Evolutionary conservation across 2,888 invertebrate species (phyloP).

Genomic region (Syrphus vitripennis): DNA sequence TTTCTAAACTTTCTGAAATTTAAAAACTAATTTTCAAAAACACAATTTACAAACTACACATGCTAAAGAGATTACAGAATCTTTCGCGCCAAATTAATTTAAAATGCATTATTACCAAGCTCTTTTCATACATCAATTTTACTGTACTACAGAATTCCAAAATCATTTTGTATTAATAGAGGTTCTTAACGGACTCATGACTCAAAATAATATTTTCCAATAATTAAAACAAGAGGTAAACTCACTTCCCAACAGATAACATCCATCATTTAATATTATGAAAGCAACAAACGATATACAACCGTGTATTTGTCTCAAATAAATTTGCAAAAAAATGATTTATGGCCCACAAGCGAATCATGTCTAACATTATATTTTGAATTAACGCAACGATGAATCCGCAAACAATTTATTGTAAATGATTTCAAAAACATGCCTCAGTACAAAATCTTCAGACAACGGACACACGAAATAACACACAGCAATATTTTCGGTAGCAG

Average conservation of each 20-base stretch:
- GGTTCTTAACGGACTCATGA: too few species aligned
- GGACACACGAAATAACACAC: neutral
- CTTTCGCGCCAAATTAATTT: too few species aligned
- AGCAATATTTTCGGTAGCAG: neutral
- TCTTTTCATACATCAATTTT: too few species aligned
- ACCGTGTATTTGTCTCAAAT: conserved; percentile 17
- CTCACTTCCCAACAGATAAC: neutral
- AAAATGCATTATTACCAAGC: too few species aligned
- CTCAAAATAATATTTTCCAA: neutral
- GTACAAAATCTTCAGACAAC: conserved; percentile 29
- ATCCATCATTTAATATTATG: neutral
- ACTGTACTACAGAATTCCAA: too few species aligned
- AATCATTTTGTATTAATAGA: neutral
- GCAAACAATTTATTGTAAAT: conserved; percentile 56
- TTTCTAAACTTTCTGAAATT: too few species aligned
- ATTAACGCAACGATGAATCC: conserved; percentile 42
- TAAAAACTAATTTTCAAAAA: too few species aligned
- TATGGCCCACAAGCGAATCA: conserved; percentile 50
- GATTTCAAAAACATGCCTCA: conserved; percentile 48
- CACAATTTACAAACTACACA: too few species aligned
- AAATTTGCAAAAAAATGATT: conserved; percentile 50
- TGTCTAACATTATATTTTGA: conserved; percentile 46
- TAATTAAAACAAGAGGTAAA: neutral
- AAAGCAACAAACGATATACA: conserved; percentile 6
- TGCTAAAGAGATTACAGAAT: too few species aligned